Percentiles rank a stretch among this genome's conserved stretches.
These are phyloP conservation scores for Mycogona germanica DNA, from an alignment of 2,888 invertebrate genomes.

Conservation along the genomic window DNA sequence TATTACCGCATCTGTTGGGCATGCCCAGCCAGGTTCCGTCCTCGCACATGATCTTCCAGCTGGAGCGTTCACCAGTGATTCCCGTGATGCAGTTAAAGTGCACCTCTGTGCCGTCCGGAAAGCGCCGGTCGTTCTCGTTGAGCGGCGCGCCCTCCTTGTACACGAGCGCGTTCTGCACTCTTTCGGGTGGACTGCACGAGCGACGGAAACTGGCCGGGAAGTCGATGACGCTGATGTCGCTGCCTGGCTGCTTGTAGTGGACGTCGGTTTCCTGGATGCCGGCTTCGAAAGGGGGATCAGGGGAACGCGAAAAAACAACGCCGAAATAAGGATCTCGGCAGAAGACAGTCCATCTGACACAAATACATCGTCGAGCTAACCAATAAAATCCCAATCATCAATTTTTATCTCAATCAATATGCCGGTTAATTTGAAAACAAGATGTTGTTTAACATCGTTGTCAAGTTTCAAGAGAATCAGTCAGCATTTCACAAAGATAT, in stretches of 20 bases:
- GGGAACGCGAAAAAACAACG: too few species aligned
- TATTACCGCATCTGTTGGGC: constrained; percentile 61
- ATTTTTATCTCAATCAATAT: too few species aligned
- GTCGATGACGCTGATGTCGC: constrained; percentile 31
- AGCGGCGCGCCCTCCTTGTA: constrained; percentile 53
- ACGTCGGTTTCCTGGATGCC: constrained; percentile 24
- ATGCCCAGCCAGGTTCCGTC: constrained; percentile 74
- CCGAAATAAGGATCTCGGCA: too few species aligned
- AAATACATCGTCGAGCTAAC: too few species aligned
- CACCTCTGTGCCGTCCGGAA: constrained; percentile 69
- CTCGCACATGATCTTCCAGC: constrained; percentile 74
- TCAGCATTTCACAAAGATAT: too few species aligned
- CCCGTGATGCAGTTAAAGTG: constrained; percentile 65
- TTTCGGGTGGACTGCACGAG: constrained; percentile 51
- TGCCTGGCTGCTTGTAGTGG: constrained; percentile 29
- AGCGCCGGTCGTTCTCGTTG: constrained; percentile 48
- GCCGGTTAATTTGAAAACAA: too few species aligned
- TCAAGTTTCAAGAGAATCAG: too few species aligned
- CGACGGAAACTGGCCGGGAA: constrained; percentile 22
- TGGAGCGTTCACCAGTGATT: constrained; percentile 65
- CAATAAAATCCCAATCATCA: too few species aligned
- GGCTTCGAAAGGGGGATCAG: too few species aligned
- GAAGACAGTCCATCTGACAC: too few species aligned
- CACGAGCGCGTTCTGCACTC: constrained; percentile 63
- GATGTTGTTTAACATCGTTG: too few species aligned